Base-by-base conservation (phyloP, 2,797 vertebrate genomes). In the Kryptopterus vitreolus region DNA sequence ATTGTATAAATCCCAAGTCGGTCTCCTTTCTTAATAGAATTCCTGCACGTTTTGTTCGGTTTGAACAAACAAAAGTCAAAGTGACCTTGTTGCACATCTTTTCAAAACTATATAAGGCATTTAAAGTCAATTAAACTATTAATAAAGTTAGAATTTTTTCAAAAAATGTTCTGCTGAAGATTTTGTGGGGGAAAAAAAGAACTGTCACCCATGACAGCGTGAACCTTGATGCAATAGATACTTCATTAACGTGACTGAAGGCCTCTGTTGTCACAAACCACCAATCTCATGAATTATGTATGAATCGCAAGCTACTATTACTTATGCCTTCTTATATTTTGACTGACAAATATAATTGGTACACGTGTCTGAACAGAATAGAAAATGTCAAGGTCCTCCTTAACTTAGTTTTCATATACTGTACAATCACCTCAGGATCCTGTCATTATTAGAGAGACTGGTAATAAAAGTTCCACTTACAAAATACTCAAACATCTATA, bases 301-400 rank as follows among this genome's bases (percentile, higher is more conserved):
- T 84, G 83, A 84, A 75, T 81, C 53, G 50, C 50, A 66, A 73
- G 38, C 53, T 79, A 80, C 73, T 78, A 26, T 82, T 86, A 79
- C 80, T 79, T 77, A 79, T 63, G 66, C 77, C 81, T 72, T 77
- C 61, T 79, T 76, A 61, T 72, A 57, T 70, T 71, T 43, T 80
- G 71, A 77, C 81, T 81, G 80, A 35, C 63, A 78, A 82, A 82
- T 86, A 76, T 82, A 84, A 86, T 84, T 86, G 85, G 82, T 84
- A 75, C 77, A 82, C 78, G 69, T 78, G 78, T 84, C 80, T 82
- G 82, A 66, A 80, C 59, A 57, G 76, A 82, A 66, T 24, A 78
- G 52, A 81, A 84, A 82, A 86, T 84, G 82, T 82, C 82, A 84
- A 62, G 68, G 82, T 86, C 58, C 50, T 58, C 74, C 24, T 76